Conservation (phyloP, 2,113 vertebrate genomes). For the Neogale vison region DNA sequence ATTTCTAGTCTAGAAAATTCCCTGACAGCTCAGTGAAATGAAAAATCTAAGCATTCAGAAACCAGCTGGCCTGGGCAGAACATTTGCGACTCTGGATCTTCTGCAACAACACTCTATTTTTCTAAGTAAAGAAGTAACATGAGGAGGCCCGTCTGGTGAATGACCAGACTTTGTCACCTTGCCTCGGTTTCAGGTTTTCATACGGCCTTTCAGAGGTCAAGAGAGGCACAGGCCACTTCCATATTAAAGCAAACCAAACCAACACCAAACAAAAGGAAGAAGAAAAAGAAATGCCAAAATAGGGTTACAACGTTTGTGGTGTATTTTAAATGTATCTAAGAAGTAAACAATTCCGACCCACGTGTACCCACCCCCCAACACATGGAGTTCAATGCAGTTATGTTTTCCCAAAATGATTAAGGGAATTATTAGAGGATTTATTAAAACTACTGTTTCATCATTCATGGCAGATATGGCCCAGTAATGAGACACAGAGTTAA, state of each 20-base stretch:
- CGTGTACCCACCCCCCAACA: background rate
- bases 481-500: background rate
- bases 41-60: slow-evolving; percentile 27
- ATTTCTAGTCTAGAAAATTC: slow-evolving; percentile 25
- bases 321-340: slow-evolving; percentile 38
- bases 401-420: background rate
- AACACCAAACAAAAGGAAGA: background rate
- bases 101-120: background rate
- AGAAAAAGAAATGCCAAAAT: background rate
- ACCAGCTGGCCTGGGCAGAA: background rate
- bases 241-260: background rate
- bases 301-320: background rate
- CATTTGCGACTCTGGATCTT: background rate
- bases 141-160: slow-evolving; percentile 37
- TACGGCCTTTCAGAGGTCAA: slow-evolving; percentile 53
- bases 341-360: background rate
- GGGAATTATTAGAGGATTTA: background rate
- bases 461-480: background rate
- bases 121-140: slow-evolving; percentile 59
- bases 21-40: background rate
- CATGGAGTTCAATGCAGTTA: background rate
- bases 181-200: slow-evolving; percentile 58
- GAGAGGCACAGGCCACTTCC: background rate
- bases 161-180: slow-evolving; percentile 42
- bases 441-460: background rate